Evolutionary conservation across 2,113 vertebrate genomes (phyloP).

Genomic region (Corythaeola cristata): DNA sequence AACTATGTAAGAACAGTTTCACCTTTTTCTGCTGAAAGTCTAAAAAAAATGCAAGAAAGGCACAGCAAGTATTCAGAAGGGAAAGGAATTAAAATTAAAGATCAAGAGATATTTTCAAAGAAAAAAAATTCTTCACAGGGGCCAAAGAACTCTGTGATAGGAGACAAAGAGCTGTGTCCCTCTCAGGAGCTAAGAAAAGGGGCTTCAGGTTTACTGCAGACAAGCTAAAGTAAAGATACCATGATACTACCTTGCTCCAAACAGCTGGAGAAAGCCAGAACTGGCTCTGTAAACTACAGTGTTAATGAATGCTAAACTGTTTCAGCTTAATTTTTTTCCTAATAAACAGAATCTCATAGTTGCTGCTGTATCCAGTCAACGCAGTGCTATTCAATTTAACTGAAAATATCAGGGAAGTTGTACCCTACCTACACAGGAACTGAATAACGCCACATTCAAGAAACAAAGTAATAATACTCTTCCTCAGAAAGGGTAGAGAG

Average conservation of each 20-base stretch:
- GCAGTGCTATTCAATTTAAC: not conserved
- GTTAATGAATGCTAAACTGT: not conserved
- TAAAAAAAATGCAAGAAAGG: not conserved
- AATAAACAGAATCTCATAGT: not conserved
- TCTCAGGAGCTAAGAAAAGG: not conserved
- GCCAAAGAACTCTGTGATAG: not conserved
- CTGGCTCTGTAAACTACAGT: not conserved
- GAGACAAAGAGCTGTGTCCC: not conserved
- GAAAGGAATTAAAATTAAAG: not conserved
- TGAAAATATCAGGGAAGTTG: not conserved
- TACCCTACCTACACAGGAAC: not conserved
- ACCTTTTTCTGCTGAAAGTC: not conserved
- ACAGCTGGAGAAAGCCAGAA: not conserved
- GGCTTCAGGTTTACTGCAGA: not conserved
- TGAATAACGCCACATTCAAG: not conserved
- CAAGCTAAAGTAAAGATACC: not conserved
- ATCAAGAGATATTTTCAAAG: not conserved
- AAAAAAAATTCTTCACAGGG: not conserved
- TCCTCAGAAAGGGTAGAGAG: not conserved
- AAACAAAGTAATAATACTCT: not conserved
- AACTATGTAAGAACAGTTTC: not conserved
- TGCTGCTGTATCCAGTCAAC: not conserved
- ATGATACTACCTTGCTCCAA: not conserved
- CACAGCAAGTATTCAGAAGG: not conserved
- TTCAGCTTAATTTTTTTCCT: not conserved